Conservation (phyloP, 1,140 invertebrate genomes). For the Cydia amplana region DNA sequence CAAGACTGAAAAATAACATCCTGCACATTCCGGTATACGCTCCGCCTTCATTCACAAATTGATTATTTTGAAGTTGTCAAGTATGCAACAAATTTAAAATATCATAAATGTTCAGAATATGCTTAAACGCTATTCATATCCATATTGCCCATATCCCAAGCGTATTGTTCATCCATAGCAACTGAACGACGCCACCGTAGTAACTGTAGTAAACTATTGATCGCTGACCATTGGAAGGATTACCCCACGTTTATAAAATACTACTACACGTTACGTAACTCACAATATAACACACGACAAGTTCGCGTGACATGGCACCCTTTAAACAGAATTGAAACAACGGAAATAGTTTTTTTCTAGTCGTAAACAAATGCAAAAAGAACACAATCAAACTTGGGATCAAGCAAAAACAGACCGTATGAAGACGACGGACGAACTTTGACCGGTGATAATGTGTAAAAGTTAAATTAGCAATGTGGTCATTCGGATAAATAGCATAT, state of each 20-base stretch:
- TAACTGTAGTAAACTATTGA: slow-evolving; percentile 28
- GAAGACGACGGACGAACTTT: background rate
- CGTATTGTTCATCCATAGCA: background rate
- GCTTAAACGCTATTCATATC: too few relatives aligned
- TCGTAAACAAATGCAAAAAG: slow-evolving; percentile 42
- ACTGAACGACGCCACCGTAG: background rate
- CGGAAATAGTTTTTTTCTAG: slow-evolving; percentile 47
- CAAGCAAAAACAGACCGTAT: background rate
- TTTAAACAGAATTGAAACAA: slow-evolving; percentile 34
- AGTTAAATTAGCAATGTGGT: background rate
- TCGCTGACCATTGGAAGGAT: slow-evolving; percentile 22
- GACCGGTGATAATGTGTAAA: background rate
- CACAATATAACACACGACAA: background rate
- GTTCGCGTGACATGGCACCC: slow-evolving; percentile 41
- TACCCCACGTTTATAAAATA: background rate
- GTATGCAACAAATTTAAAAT: too few relatives aligned
- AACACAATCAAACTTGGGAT: slow-evolving; percentile 36
- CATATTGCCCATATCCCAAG: background rate
- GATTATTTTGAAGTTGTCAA: background rate
- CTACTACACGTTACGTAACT: slow-evolving; percentile 15
- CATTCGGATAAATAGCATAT: slow-evolving; percentile 12
- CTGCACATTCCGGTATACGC: too few relatives aligned
- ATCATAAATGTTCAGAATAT: too few relatives aligned
- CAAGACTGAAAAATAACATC: too few relatives aligned
- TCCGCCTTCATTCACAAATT: too few relatives aligned